A percentile compares a stretch with the other conserved stretches of the same genome.
Evolutionary conservation across 2,797 vertebrate genomes (phyloP).

Genomic region (Sebastes umbrosus): DNA sequence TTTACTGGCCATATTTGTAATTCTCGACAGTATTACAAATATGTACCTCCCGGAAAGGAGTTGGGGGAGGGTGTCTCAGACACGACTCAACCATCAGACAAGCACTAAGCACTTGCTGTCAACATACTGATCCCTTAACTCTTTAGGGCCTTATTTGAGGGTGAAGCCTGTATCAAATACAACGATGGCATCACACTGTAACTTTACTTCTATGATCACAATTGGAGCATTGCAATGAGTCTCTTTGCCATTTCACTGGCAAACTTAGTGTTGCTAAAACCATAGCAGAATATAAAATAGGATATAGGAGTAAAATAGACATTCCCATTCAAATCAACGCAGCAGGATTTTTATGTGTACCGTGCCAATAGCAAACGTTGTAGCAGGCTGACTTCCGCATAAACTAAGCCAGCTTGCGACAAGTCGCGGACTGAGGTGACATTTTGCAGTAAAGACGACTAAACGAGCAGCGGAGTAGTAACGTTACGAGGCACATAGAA

Average conservation of each 20-base stretch:
- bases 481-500: too few species aligned
- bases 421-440: too few species aligned
- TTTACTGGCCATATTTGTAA: background rate
- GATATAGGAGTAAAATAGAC: too few species aligned
- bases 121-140: background rate
- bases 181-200: background rate
- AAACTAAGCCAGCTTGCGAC: too few species aligned
- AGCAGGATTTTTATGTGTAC: too few species aligned
- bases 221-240: background rate
- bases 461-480: too few species aligned
- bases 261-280: background rate
- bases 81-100: background rate
- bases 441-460: too few species aligned
- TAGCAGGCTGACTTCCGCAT: too few species aligned
- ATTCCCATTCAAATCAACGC: too few species aligned
- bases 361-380: too few species aligned
- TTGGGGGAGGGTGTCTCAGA: background rate
- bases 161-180: background rate
- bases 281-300: too few species aligned
- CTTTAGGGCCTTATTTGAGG: background rate
- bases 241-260: background rate
- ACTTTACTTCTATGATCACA: background rate
- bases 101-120: background rate
- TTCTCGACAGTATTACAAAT: background rate
- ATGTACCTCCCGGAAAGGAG: background rate